Base-by-base conservation (phyloP, 2,888 invertebrate species). In the Marasmarcha lunaedactyla region DNA sequence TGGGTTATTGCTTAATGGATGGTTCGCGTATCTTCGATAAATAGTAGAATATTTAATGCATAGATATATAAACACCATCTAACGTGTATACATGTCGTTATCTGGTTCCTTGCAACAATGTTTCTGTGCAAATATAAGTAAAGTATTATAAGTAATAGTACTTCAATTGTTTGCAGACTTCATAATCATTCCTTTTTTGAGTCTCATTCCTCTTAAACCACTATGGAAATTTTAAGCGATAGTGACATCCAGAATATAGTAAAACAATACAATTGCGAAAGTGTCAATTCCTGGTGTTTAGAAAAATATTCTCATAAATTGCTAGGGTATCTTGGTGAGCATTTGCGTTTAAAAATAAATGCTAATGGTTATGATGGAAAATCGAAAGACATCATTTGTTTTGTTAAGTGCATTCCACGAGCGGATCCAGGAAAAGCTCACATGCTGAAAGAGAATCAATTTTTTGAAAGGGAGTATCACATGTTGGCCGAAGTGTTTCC, bases 361-460 rank as follows among this genome's bases (percentile, higher is more conserved):
- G 59, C 61, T 6, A 54, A 62, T 37, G 34, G 35, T 1, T 41
- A 56, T 14, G 57, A 51, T 14, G 20, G 20, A 20, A 40, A 42
- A 3, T 47, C 41, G 15, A 49, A 55, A 1, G 49, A 55, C n/a
- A 40, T 70, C 1, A 57, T 55, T 13, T 85, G 87, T 44, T 90
- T 90, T 51, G 65, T 88, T 0, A 90, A 90, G 59, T 74, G 84
- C 5, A 63, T 88, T 39, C 89, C 90, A 0, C 66, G 65, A 41
- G 74, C 74, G 10, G 70, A 86, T 36, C 55, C 65, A 10, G 85
- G 85, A 51, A 84, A 84, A 49, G 74, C 68, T 0, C 47, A 70
- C 9, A 76, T 72, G 53, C 42, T 79, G 5, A 55, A 50, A 14
- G 64, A 78, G 35, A 41, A 57, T 1, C 50, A 41, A 0, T 78